phyloP scores from a whole-genome alignment of 2,888 invertebrate species.

The Drosophila borborema region DNA sequence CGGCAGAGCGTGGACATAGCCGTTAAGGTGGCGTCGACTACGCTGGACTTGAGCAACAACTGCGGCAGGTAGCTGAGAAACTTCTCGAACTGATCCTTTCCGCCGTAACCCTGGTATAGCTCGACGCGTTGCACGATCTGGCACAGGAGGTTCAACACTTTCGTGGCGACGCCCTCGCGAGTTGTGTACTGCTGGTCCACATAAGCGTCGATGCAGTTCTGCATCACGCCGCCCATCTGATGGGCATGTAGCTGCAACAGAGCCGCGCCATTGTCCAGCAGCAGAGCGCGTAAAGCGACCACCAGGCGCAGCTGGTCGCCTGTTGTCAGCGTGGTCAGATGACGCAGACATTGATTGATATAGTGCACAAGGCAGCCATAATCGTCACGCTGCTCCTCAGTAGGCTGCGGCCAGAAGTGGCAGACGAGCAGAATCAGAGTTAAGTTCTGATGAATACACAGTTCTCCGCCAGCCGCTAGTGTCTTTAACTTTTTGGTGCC shows the following conservation, averaged over 20 bases:
- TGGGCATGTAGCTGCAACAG: constrained; percentile 61
- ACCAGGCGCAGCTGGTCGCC: constrained; percentile 71
- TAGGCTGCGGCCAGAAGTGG: constrained; percentile 76
- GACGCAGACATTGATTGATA: constrained; percentile 40
- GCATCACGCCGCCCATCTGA: constrained; percentile 76
- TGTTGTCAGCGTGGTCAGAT: constrained; percentile 39
- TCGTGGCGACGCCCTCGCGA: constrained; percentile 80
- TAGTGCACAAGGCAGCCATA: constrained; percentile 54
- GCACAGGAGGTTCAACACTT: constrained; percentile 85
- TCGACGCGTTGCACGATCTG: constrained; percentile 85
- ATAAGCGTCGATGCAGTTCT: constrained; percentile 70
- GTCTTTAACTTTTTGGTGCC: constrained; percentile 28
- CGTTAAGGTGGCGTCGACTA: constrained; percentile 86
- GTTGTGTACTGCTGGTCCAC: constrained; percentile 68
- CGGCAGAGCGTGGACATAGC: constrained; percentile 87
- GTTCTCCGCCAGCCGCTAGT: constrained; percentile 80
- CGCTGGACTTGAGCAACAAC: constrained; percentile 86
- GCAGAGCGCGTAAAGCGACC: constrained; percentile 66
- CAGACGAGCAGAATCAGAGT: constrained; percentile 86
- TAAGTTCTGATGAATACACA: constrained; percentile 87
- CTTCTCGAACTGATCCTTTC: constrained; percentile 83
- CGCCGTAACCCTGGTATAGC: constrained; percentile 81
- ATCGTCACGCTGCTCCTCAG: constrained; percentile 30
- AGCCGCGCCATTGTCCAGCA: constrained; percentile 67
- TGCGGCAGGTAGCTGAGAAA: constrained; percentile 87